phyloP scores from a whole-genome alignment of 2,888 invertebrate genomes.

The Dichetophora obliterata region DNA sequence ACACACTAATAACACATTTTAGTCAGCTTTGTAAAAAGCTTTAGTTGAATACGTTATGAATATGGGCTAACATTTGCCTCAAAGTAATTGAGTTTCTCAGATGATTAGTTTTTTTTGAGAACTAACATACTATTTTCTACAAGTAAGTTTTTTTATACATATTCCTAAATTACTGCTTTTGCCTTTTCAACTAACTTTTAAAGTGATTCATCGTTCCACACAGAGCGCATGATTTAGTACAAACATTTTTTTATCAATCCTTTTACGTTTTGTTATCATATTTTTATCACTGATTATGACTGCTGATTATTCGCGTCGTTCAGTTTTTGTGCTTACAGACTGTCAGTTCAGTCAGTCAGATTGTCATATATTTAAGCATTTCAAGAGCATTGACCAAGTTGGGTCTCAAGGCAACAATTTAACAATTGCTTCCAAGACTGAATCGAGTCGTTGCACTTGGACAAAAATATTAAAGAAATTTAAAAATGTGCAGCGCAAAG shows the following conservation, averaged over 20 bases:
- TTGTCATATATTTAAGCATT: conserved; percentile 4
- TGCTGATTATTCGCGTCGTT: background rate
- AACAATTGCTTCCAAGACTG: background rate
- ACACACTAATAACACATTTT: too few relatives aligned
- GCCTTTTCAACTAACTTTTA: background rate
- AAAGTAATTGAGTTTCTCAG: too few relatives aligned
- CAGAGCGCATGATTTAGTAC: too few relatives aligned
- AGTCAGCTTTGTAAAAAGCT: too few relatives aligned
- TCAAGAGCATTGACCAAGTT: conserved; percentile 37
- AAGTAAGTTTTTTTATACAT: too few relatives aligned
- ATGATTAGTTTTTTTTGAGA: too few relatives aligned
- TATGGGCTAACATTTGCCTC: too few relatives aligned
- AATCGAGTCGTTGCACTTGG: conserved; percentile 1
- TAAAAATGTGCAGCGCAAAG: background rate
- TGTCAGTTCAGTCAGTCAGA: background rate
- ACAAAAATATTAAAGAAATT: background rate
- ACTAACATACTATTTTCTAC: too few relatives aligned
- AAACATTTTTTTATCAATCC: too few relatives aligned
- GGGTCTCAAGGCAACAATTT: conserved; percentile 23
- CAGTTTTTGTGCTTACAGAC: background rate
- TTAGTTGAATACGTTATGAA: too few relatives aligned
- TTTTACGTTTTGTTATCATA: background rate
- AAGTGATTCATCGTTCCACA: background rate
- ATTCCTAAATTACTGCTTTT: background rate
- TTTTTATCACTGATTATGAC: background rate